A percentile compares a stretch with the other conserved stretches of the same genome.
Evolutionary conservation across 2,888 invertebrate species (phyloP).

Genomic region (Spicauda simplicius): DNA sequence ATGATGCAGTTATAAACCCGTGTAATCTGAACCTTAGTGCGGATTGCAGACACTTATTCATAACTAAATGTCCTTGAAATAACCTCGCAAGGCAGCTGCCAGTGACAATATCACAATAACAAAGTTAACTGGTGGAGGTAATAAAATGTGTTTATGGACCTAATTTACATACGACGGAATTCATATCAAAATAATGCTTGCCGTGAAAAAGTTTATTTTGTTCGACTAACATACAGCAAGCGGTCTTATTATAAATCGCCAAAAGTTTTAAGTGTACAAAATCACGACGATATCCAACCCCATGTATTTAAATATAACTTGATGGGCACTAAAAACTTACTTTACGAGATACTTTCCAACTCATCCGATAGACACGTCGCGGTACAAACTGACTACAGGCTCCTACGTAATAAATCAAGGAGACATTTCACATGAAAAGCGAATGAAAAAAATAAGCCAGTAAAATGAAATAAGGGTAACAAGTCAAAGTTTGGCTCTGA

Average conservation of each 20-base stretch:
- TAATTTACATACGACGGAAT: slow-evolving; percentile 15
- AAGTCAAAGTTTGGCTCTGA: slow-evolving; percentile 72
- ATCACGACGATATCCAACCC: neutral
- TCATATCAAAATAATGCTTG: slow-evolving; percentile 10
- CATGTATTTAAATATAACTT: neutral
- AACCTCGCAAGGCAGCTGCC: slow-evolving; percentile 29
- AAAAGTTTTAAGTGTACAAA: neutral
- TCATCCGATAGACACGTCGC: slow-evolving; percentile 39
- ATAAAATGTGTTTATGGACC: slow-evolving; percentile 21
- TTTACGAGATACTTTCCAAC: slow-evolving; percentile 41
- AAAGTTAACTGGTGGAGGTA: slow-evolving; percentile 14
- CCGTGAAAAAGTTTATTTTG: slow-evolving; percentile 3
- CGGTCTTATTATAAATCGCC: neutral
- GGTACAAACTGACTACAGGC: slow-evolving; percentile 37
- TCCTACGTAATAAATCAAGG: slow-evolving; percentile 62
- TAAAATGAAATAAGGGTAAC: slow-evolving; percentile 76
- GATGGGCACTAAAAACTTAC: slow-evolving; percentile 36
- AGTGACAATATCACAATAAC: slow-evolving; percentile 23
- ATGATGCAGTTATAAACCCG: slow-evolving; percentile 5
- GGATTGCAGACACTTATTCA: slow-evolving; percentile 27
- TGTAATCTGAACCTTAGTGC: slow-evolving; percentile 16
- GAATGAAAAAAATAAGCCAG: slow-evolving; percentile 59
- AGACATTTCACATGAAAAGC: slow-evolving; percentile 65
- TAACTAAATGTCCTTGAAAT: slow-evolving; percentile 32
- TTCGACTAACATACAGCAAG: neutral